Evolutionary conservation across 2,888 invertebrate genomes (phyloP), one percentile per base, ranked within the genome.

Genomic region (Sinhomidia bicolor): DNA sequence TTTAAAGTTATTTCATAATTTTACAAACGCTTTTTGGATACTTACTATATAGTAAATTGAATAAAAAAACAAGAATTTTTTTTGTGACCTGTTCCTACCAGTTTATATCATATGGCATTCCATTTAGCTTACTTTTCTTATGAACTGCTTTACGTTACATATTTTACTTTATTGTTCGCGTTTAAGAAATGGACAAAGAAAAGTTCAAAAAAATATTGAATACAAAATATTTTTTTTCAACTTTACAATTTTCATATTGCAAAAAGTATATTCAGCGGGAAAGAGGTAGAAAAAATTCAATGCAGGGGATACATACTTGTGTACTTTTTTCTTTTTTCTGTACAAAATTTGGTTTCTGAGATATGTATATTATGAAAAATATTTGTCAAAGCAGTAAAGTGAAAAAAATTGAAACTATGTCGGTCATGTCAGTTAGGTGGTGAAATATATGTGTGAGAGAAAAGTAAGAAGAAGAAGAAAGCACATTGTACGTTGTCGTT

Each of bases 1-100:
- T 76, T 76, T 29, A 76, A 71, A 76, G 51, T 51, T 76, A 76
- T 76, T 54, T 76, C 26, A 76, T 51, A 47, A 76, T 76, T 76
- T 51, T 17, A 29, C 51, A 17, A 76, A 54, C 54, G 54, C 9
- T 76, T 76, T 54, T n/a, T n/a, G n/a, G n/a, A n/a, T n/a, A 14
- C 26, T n/a, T 17, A n/a, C n/a, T n/a, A n/a, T n/a, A n/a, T n/a
- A n/a, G 7, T 29, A 54, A 51, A 76, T 76, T 76, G 76, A 51
- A 76, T 54, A 76, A 76, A 76, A 26, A 26, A 29, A 51, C 6
- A 9, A 29, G 20, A n/a, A n/a, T 29, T 4, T 3, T 29, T 14
- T 17, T 29, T 29, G 44, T 71, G 71, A 71, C 71, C 71, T 44
- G 20, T 71, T 71, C 71, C 71, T 71, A 44, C 44, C 23, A 71